Evolutionary conservation across 2,113 vertebrate species (phyloP), one percentile per base, ranked within the genome.

Genomic region (Prionailurus bengalensis): DNA sequence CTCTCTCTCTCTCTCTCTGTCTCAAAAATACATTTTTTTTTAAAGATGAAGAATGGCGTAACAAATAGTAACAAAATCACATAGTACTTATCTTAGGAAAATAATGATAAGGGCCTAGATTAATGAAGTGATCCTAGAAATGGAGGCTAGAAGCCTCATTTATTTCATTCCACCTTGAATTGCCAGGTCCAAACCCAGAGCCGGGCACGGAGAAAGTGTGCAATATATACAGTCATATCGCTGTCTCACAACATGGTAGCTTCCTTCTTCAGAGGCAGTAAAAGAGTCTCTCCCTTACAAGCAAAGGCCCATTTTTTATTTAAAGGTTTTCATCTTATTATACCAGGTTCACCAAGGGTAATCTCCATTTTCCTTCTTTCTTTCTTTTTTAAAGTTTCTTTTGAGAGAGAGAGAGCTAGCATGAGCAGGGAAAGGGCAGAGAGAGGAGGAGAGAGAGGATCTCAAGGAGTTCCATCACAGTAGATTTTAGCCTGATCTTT

Each of bases 331-430:
- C 17, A 53, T 4, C 74, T 29, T 23, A 51, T 78, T 65, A 42
- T 6, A 11, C 0, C 7, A 91, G n/a, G 36, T 0, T 2, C 58
- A 66, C n/a, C 16, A 29, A 45, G 27, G 7, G 10, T n/a, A 19
- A 19, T 29, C 9, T 63, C 63, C 6, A 13, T 51, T 61, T 23
- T 61, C 7, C 5, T 61, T 61, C 58, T 7, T 58, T 23, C 21
- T 61, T 23, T 7, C 7, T 61, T 61, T 7, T 7, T 23, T 45
- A 45, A 45, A 45, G 45, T 45, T 23, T 7, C 21, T 61, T 45
- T 45, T 45, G 4, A 55, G 53, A 58, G 14, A 61, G 21, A 23
- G 58, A 5, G 16, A 55, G 15, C 1, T 16, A 58, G 15, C 21
- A 23, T 61, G 58, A 61, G 58, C 58, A 61, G 58, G 58, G 21